These are phyloP conservation scores for Oasisia sp. DNA, from an alignment of 2,888 invertebrate genomes.

Conservation along the genomic window DNA sequence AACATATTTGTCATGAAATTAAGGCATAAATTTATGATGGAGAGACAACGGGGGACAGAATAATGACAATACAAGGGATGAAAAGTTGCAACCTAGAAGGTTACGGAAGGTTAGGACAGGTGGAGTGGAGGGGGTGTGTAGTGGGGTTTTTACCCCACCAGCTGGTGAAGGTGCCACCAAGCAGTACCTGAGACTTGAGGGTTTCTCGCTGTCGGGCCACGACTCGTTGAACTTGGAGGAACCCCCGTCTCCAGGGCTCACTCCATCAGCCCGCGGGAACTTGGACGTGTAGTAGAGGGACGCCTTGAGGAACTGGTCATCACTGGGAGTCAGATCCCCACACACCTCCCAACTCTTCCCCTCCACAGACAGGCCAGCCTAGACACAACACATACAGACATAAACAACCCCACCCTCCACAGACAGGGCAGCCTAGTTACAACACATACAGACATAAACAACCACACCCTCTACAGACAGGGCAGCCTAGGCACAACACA, in stretches of 20 bases:
- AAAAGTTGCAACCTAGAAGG: too few species aligned
- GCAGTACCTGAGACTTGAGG: slow-evolving; percentile 50
- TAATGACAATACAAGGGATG: too few species aligned
- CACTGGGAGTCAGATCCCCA: not conserved
- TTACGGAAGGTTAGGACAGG: too few species aligned
- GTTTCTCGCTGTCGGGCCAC: slow-evolving; percentile 57
- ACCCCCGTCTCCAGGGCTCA: slow-evolving; percentile 22
- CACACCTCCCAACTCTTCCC: not conserved
- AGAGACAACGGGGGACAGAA: too few species aligned
- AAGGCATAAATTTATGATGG: too few species aligned
- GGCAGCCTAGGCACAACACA: too few species aligned
- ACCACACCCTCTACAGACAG: too few species aligned
- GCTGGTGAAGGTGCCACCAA: not conserved
- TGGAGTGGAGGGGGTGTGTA: too few species aligned
- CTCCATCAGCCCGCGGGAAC: not conserved
- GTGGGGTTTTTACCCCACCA: too few species aligned
- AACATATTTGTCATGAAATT: too few species aligned
- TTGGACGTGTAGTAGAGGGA: slow-evolving; percentile 20
- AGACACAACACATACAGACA: not conserved
- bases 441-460: too few species aligned
- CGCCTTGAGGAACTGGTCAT: not conserved
- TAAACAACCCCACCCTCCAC: not conserved
- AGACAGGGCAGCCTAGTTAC: too few species aligned
- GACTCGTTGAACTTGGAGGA: slow-evolving; percentile 54
- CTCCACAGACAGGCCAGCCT: not conserved